Base-by-base conservation (phyloP, 2,888 invertebrate species). In the Machimus rusticus region DNA sequence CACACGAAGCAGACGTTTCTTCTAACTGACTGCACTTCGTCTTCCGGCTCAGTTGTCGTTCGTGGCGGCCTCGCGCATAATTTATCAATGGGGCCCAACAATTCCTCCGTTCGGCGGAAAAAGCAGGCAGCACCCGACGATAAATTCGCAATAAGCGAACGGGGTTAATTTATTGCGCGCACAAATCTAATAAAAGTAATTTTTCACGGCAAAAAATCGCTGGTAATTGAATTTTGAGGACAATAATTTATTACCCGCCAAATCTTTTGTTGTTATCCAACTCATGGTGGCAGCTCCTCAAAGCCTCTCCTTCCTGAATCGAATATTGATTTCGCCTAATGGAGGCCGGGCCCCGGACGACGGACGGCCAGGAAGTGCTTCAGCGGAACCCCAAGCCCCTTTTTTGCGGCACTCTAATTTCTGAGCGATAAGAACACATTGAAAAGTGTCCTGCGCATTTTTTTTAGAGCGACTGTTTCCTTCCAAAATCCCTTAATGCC, bases 161-260 rank as follows among this genome's bases (percentile, higher is more conserved):
- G 81, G 87, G 81, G 87, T 87, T 87, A 87, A 87, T 87, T 87
- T 87, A 87, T 81, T 87, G 79, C 46, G 87, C 87, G 87, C 81
- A 74, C 87, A 87, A 87, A 57, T 79, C 87, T 87, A 87, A 87
- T 87, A 87, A 87, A 81, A 87, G 81, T 87, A 87, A 87, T 87
- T 87, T 87, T 87, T 87, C 87, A 87, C 66, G 74, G 74, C 39
- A 51, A 85, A 85, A 86, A 79, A 79, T 78, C 39, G 57, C 78
- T 79, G 77, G 87, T 87, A 87, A 87, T 87, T 87, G 87, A 87
- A 87, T 87, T 87, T 87, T 87, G 66, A 87, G 87, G 87, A 87
- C 79, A 79, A 79, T 87, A 87, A 87, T 87, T 87, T 87, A 87
- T 87, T 87, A 87, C 81, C 79, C 79, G 57, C 74, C 23, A 87